These are phyloP conservation scores for Tylochromis polylepis DNA, from an alignment of 2,113 vertebrate genomes.

Conservation along the genomic window DNA sequence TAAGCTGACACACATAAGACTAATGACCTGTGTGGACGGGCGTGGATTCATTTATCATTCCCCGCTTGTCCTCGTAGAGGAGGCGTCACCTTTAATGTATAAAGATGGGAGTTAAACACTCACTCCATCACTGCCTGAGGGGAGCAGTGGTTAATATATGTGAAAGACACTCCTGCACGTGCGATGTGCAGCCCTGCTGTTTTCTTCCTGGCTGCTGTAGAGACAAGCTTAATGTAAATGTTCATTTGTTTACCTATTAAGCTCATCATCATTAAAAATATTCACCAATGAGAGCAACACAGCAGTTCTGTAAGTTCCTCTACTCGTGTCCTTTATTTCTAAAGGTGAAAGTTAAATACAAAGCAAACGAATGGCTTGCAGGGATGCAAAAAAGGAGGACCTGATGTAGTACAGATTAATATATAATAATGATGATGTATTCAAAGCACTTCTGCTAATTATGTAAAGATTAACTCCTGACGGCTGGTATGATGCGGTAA, in stretches of 20 bases:
- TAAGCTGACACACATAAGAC: not conserved
- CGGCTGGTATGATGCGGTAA: not conserved
- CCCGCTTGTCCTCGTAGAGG: not conserved
- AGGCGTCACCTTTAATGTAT: not conserved
- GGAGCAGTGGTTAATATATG: not conserved
- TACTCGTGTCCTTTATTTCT: not conserved
- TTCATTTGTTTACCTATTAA: not conserved
- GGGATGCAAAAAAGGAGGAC: not conserved
- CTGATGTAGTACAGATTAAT: not conserved
- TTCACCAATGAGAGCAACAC: not conserved
- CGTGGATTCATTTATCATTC: conserved; percentile 10
- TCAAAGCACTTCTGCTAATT: not conserved
- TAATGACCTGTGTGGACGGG: conserved; percentile 3
- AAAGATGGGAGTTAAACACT: conserved; percentile 17
- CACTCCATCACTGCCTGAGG: conserved; percentile 27
- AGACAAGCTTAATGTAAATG: not conserved
- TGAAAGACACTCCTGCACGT: not conserved
- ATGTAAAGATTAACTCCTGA: not conserved
- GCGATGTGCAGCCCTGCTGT: not conserved
- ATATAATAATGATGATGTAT: not conserved
- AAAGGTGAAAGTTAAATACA: not conserved
- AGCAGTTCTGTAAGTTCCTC: not conserved
- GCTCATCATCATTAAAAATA: not conserved
- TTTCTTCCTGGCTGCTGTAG: not conserved
- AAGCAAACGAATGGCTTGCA: not conserved